These are phyloP conservation scores for Hycleus cichorii DNA, from an alignment of 1,140 invertebrate species.

Conservation along the genomic window DNA sequence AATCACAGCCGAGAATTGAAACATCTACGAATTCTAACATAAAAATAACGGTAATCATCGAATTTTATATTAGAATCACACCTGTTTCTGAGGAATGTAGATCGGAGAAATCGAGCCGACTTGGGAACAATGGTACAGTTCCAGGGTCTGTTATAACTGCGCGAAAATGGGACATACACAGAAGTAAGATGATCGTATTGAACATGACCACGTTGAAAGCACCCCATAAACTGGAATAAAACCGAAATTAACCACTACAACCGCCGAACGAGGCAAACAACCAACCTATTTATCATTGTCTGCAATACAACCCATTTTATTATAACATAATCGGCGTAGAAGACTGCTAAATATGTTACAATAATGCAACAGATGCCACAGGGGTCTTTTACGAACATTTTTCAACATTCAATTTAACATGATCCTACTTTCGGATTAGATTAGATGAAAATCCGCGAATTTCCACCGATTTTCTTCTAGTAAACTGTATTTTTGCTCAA, in stretches of 20 bases:
- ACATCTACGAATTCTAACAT: neutral
- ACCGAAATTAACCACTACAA: slow-evolving; percentile 5
- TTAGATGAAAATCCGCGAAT: no score
- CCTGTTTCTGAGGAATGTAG: slow-evolving; percentile 30
- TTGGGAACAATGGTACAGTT: slow-evolving; percentile 74
- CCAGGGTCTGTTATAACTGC: slow-evolving; percentile 87
- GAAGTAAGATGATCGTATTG: slow-evolving; percentile 70
- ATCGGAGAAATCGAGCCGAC: slow-evolving; percentile 79
- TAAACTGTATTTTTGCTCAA: no score
- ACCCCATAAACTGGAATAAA: slow-evolving; percentile 72
- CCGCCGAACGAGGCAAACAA: slow-evolving; percentile 6
- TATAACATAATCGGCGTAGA: slow-evolving; percentile 89
- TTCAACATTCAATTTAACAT: neutral
- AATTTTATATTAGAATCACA: neutral
- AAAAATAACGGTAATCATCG: neutral
- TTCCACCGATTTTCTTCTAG: no score
- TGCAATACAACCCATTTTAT: slow-evolving; percentile 78
- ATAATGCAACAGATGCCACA: slow-evolving; percentile 82
- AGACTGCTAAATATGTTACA: slow-evolving; percentile 73
- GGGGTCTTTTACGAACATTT: slow-evolving; percentile 64
- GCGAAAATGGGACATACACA: slow-evolving; percentile 70
- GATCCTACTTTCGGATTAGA: neutral
- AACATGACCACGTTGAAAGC: slow-evolving; percentile 74
- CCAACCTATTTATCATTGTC: slow-evolving; percentile 72
- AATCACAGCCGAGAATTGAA: slow-evolving; percentile 40